phyloP scores from a whole-genome alignment of 2,113 vertebrate species.

The Formicarius rufipectus region DNA sequence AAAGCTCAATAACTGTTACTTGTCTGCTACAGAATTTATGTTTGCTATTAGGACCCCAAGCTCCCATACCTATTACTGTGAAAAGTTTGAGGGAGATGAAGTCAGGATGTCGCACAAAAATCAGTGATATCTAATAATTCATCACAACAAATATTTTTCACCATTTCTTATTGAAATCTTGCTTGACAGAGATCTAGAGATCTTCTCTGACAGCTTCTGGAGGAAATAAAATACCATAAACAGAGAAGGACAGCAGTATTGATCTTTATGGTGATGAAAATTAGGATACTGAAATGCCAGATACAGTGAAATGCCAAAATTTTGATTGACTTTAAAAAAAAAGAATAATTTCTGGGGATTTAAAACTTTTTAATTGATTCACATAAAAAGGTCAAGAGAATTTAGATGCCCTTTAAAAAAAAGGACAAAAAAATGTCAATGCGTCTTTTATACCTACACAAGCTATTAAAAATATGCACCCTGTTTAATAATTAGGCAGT shows the following conservation, averaged over 20 bases:
- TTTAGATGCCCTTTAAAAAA: neutral
- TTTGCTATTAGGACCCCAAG: constrained; percentile 11
- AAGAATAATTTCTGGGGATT: neutral
- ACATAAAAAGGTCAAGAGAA: constrained; percentile 25
- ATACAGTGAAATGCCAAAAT: constrained; percentile 12
- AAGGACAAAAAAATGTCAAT: neutral
- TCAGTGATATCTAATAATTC: neutral
- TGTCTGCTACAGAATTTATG: neutral
- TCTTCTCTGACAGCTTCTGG: neutral
- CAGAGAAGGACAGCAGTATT: neutral
- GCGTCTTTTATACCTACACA: neutral
- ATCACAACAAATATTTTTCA: constrained; percentile 12
- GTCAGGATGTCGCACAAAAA: neutral
- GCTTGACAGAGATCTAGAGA: neutral
- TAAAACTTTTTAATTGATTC: constrained; percentile 8
- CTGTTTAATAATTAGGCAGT: neutral
- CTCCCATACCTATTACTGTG: neutral
- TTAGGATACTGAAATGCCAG: constrained; percentile 2
- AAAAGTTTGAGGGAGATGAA: constrained; percentile 26
- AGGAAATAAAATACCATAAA: constrained; percentile 18
- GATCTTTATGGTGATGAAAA: constrained; percentile 29
- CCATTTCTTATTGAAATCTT: constrained; percentile 14
- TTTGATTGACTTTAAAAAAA: constrained; percentile 35
- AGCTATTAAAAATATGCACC: neutral
- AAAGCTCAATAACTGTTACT: constrained; percentile 1